These are phyloP conservation scores for Trachythela sp. DNA, from an alignment of 64 coral and sea anemone genomes.

Conservation along the genomic window DNA sequence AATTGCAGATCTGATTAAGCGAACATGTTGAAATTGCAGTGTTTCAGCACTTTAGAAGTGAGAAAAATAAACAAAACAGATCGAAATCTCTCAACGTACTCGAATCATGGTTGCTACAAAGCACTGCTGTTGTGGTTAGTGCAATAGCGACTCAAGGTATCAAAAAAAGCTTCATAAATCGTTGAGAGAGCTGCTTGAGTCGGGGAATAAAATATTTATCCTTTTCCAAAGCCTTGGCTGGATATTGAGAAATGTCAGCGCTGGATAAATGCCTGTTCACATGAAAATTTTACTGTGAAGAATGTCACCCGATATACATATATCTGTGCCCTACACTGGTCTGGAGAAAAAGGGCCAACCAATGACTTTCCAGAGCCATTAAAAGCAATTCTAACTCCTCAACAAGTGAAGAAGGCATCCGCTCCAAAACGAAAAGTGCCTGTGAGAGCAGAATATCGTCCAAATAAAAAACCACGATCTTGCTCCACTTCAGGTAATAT, in stretches of 20 bases:
- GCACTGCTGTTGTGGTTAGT: constrained; percentile 56
- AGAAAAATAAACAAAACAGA: background rate
- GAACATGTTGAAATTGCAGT: too few species aligned
- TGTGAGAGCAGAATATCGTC: too few species aligned
- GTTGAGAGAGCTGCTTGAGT: constrained; percentile 49
- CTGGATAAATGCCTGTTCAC: constrained; percentile 51
- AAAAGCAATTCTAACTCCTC: constrained; percentile 16
- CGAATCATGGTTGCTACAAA: constrained; percentile 52
- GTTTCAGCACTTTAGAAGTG: background rate
- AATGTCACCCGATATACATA: constrained; percentile 44
- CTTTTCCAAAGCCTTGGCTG: constrained; percentile 51
- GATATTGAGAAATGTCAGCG: constrained; percentile 40
- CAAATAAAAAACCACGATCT: too few species aligned
- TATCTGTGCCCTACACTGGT: constrained; percentile 28
- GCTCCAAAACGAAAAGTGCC: too few species aligned
- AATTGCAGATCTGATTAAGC: background rate
- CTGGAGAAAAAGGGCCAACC: constrained; percentile 34
- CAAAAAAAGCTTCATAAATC: constrained; percentile 47
- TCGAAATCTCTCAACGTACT: constrained; percentile 30
- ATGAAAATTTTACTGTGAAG: constrained; percentile 39
- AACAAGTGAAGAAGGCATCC: constrained; percentile 18
- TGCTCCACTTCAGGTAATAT: too few species aligned
- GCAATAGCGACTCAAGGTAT: constrained; percentile 57
- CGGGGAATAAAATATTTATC: constrained; percentile 49
- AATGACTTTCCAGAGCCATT: constrained; percentile 31